Base-by-base conservation (phyloP, 2,113 vertebrate species). In the Solenodon paradoxus region DNA sequence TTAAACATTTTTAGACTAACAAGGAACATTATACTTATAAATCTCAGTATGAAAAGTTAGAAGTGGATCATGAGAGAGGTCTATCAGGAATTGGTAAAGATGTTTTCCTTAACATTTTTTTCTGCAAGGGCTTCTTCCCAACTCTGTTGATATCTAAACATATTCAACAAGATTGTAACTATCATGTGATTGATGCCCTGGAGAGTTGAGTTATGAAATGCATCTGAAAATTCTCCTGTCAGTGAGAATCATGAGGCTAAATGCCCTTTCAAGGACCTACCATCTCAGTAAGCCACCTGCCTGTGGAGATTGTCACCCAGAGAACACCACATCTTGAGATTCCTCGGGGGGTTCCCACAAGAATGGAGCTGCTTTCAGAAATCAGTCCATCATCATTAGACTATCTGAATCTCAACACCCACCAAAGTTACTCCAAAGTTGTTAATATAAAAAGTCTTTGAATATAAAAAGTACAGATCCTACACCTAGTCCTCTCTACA, bases 291-390 rank as follows among this genome's bases (percentile, higher is more conserved):
- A 35, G 42, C 16, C 24, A 3, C 10, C 30, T 4, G 2, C 13
- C 51, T 4, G 0, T 24, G 51, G 22, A 87, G 24, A 61, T 2
- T 2, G 77, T 15, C 61, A 17, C 7, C 24, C 0, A 5, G 26
- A 26, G 7, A 45, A 6, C 3, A 0, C 1, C 9, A 24, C 3
- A 19, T 12, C 59, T 55, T 40, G 6, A 12, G 26, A 22, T 11
- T 28, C 66, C 35, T 28, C 49, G 35, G 12, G 13, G 20, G 19
- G 40, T 38, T n/a, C 40, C 47, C 51, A 68, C 49, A 40, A 47
- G 68, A 75, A 32, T 55, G 78, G 9, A 66, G 32, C 17, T 74
- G 40, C 26, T 20, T 74, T 30, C 64, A 45, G 11, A 16, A 74
- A 35, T 30, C 22, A 9, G 63, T 30, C 77, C 26, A 7, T 17